These are phyloP conservation scores for Hydrolagus affinis DNA, from an alignment of 2,113 vertebrate genomes.

Conservation along the genomic window DNA sequence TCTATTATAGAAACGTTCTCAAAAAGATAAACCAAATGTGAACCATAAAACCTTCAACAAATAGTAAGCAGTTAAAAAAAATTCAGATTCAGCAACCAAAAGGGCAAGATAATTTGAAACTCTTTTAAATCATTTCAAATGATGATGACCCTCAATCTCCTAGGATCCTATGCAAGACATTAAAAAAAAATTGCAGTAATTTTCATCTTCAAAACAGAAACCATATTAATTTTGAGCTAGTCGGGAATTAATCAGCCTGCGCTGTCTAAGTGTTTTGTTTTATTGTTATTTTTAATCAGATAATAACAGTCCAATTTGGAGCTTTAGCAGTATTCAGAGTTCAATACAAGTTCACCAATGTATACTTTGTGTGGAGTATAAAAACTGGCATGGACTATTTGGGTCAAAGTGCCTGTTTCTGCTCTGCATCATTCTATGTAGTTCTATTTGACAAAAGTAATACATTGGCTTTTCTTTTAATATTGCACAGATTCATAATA, in stretches of 20 bases:
- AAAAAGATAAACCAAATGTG: no score
- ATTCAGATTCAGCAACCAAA: no score
- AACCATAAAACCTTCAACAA: no score
- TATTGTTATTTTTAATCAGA: not conserved
- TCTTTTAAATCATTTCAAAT: no score
- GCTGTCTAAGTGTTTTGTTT: not conserved
- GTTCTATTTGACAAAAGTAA: not conserved
- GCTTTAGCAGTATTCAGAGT: not conserved
- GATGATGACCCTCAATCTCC: not conserved
- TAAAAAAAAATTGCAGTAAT: not conserved
- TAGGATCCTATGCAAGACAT: not conserved
- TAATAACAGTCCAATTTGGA: not conserved
- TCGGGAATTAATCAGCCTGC: not conserved
- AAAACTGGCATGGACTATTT: no score
- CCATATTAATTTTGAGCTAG: not conserved
- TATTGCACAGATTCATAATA: no score
- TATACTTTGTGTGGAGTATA: no score
- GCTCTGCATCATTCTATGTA: no score
- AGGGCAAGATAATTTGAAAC: no score
- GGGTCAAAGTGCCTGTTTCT: no score
- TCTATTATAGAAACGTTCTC: no score
- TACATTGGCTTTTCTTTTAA: not conserved
- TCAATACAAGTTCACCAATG: not conserved
- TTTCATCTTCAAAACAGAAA: slow-evolving; percentile 14
- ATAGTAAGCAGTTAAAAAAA: no score